Conservation (phyloP, 2,797 vertebrate species). For the Sebastes reedi region DNA sequence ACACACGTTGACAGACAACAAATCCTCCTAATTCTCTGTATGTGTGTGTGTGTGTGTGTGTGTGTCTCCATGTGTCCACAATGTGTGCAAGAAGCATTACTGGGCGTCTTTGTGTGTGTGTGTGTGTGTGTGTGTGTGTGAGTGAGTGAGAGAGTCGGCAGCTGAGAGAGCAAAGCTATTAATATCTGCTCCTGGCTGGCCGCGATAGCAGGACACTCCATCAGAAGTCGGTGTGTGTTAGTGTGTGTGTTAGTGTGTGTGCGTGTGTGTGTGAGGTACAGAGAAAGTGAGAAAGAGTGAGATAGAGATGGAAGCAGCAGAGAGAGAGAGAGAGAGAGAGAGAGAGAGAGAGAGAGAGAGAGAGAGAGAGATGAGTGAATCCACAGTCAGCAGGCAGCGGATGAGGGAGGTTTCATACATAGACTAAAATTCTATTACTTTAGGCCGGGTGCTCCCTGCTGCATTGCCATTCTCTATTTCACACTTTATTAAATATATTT, state of each 20-base stretch:
- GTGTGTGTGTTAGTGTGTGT: constrained; percentile 5
- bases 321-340: constrained; percentile 1
- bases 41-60: not conserved
- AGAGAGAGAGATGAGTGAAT: constrained; percentile 8
- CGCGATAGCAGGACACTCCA: constrained; percentile 55
- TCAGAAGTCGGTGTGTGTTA: constrained; percentile 36
- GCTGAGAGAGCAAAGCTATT: constrained; percentile 64
- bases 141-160: constrained; percentile 1
- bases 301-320: not conserved
- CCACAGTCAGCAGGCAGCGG: constrained; percentile 24
- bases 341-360: not conserved
- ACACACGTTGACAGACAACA: too few relatives aligned
- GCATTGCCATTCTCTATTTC: constrained; percentile 49
- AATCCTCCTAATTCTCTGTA: too few relatives aligned
- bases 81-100: not conserved
- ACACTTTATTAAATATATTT: constrained; percentile 60
- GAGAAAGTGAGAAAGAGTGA: constrained; percentile 4
- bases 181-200: constrained; percentile 63
- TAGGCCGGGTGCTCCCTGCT: not conserved
- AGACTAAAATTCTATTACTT: constrained; percentile 38
- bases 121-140: constrained; percentile 5
- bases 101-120: not conserved
- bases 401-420: constrained; percentile 34
- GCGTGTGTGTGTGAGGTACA: constrained; percentile 5
- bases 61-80: too few relatives aligned